These are phyloP conservation scores for Thymallus thymallus DNA, from an alignment of 2,113 vertebrate species.

Conservation along the genomic window DNA sequence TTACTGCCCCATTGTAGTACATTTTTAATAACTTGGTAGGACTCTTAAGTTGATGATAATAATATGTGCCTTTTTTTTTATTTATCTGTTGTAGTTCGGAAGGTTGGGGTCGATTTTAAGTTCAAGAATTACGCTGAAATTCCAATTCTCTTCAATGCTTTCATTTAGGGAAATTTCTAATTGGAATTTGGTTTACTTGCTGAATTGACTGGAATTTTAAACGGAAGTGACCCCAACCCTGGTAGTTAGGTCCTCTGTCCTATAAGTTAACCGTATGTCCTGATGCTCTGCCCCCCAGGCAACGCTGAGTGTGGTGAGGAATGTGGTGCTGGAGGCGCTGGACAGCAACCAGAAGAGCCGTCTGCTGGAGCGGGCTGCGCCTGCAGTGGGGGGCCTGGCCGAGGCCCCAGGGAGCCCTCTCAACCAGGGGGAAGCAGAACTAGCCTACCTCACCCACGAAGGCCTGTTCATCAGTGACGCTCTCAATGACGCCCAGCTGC, in stretches of 20 bases:
- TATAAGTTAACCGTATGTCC: background rate
- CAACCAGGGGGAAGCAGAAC: constrained; percentile 79
- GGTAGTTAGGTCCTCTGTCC: background rate
- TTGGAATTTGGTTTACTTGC: no score
- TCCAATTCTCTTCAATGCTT: background rate
- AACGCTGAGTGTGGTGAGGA: constrained; percentile 83
- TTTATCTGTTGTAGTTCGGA: background rate
- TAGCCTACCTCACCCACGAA: constrained; percentile 94
- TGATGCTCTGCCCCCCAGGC: constrained; percentile 68
- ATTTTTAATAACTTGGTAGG: no score
- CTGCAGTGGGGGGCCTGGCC: background rate
- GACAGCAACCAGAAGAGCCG: constrained; percentile 84
- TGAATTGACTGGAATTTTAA: no score
- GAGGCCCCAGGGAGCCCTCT: constrained; percentile 11
- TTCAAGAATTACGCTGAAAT: background rate
- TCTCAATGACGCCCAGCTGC: constrained; percentile 73
- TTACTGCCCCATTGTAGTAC: no score
- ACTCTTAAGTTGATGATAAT: no score
- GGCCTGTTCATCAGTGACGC: constrained; percentile 96
- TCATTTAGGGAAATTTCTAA: no score
- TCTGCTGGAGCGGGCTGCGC: constrained; percentile 60
- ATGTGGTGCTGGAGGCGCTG: constrained; percentile 88
- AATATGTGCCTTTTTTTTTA: no score
- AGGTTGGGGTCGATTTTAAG: no score
- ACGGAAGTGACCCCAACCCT: background rate